Percentiles rank a stretch among this genome's conserved stretches.
These are phyloP conservation scores for Bothrops jararaca DNA, from an alignment of 2,113 vertebrate genomes.

Conservation along the genomic window DNA sequence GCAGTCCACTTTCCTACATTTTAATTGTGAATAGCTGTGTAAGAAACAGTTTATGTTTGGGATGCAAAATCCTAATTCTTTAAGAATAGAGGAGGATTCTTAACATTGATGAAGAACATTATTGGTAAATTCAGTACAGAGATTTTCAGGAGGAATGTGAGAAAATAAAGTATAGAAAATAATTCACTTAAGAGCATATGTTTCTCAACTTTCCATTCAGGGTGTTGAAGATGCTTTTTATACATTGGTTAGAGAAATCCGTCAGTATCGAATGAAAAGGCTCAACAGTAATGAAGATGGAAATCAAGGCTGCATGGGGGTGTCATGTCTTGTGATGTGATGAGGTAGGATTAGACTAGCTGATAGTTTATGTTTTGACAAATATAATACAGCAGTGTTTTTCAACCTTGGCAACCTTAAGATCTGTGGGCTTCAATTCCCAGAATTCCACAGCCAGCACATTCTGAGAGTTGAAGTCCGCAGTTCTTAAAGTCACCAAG, in stretches of 20 bases:
- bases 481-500: too few relatives aligned
- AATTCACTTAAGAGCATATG: not conserved
- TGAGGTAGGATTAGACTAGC: slow-evolving; percentile 58
- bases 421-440: too few relatives aligned
- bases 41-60: not conserved
- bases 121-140: not conserved
- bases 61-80: rapidly evolving
- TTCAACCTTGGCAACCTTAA: too few relatives aligned
- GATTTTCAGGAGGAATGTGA: not conserved
- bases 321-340: slow-evolving; percentile 84
- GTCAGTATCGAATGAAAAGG: slow-evolving; percentile 88
- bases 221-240: slow-evolving; percentile 90
- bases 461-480: too few relatives aligned
- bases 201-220: slow-evolving; percentile 53
- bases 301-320: slow-evolving; percentile 81
- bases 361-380: not conserved
- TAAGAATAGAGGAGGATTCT: not conserved
- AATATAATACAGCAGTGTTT: too few relatives aligned
- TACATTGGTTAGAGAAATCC: slow-evolving; percentile 86
- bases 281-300: slow-evolving; percentile 85
- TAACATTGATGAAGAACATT: not conserved
- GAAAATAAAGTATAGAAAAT: not conserved
- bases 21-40: not conserved
- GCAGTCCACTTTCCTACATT: not conserved
- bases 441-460: too few relatives aligned